Conservation (phyloP, 2,888 invertebrate genomes). For the Sesamia inferens region DNA sequence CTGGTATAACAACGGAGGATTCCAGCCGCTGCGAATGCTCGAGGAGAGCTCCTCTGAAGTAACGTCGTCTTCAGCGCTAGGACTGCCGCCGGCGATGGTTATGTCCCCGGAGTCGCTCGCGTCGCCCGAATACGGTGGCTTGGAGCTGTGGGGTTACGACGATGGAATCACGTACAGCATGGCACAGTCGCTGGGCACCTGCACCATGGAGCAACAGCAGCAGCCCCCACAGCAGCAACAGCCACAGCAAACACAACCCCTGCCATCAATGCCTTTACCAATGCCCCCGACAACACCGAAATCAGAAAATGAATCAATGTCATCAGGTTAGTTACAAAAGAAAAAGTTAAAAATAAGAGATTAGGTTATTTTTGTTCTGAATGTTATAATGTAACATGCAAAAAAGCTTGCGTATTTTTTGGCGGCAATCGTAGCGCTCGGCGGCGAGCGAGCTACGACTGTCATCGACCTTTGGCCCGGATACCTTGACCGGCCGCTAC, state of each 20-base stretch:
- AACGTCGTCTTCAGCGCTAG: constrained; percentile 93
- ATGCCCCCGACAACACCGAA: constrained; percentile 88
- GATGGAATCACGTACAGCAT: constrained; percentile 87
- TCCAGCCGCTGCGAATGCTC: constrained; percentile 91
- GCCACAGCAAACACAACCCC: constrained; percentile 88
- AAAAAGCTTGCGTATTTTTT: constrained; percentile 69
- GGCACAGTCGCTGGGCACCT: constrained; percentile 85
- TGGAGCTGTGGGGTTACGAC: constrained; percentile 95
- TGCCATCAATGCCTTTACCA: constrained; percentile 88
- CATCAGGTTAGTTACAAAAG: constrained; percentile 83
- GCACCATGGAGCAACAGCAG: constrained; percentile 88
- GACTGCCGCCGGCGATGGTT: constrained; percentile 93
- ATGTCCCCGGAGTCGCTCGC: constrained; percentile 94
- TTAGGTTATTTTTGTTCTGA: constrained; percentile 26
- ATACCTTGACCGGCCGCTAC: constrained; percentile 88
- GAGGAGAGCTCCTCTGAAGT: constrained; percentile 94
- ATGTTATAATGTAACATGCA: constrained; percentile 17
- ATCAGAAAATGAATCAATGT: constrained; percentile 89
- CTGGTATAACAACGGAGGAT: constrained; percentile 94
- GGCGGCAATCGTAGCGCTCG: constrained; percentile 77
- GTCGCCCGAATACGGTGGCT: constrained; percentile 94
- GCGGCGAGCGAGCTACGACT: constrained; percentile 72
- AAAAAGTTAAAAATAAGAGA: neutral
- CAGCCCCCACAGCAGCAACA: constrained; percentile 84
- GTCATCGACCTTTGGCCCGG: constrained; percentile 90